phyloP scores from a whole-genome alignment of 2,888 invertebrate genomes.

The Heliconius hortense region DNA sequence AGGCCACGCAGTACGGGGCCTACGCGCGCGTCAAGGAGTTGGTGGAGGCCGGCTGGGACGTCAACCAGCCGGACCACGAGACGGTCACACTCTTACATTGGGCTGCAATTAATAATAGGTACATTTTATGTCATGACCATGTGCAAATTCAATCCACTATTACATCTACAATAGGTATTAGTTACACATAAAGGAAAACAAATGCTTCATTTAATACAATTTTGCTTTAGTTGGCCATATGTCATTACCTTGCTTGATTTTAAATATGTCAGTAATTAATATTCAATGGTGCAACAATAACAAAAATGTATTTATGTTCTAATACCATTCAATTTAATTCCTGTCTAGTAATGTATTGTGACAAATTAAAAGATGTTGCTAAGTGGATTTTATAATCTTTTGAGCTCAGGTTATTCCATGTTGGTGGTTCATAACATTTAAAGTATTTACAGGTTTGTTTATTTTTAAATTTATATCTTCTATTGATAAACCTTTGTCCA shows the following conservation, averaged over 20 bases:
- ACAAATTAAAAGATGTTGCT: too few species aligned
- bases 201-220: not conserved
- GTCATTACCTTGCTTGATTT: not conserved
- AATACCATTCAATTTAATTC: not conserved
- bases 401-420: not conserved
- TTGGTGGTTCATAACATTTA: too few species aligned
- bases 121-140: not conserved
- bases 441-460: too few species aligned
- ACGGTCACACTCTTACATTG: constrained; percentile 99
- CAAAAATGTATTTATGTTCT: not conserved
- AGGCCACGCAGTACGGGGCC: constrained; percentile 98
- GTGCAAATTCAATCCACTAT: not conserved
- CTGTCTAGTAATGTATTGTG: not conserved
- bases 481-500: not conserved
- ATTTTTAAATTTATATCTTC: too few species aligned
- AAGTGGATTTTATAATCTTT: not conserved
- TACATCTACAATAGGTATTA: too few species aligned
- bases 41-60: constrained; percentile 95
- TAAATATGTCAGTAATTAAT: not conserved
- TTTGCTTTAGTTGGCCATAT: not conserved
- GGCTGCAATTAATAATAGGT: constrained; percentile 98
- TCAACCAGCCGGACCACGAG: constrained; percentile 96
- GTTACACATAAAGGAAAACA: too few species aligned
- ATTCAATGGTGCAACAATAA: not conserved
- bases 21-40: constrained; percentile 91